Evolutionary conservation across 1,140 invertebrate genomes (phyloP).

Genomic region (Pollicipes pollicipes): DNA sequence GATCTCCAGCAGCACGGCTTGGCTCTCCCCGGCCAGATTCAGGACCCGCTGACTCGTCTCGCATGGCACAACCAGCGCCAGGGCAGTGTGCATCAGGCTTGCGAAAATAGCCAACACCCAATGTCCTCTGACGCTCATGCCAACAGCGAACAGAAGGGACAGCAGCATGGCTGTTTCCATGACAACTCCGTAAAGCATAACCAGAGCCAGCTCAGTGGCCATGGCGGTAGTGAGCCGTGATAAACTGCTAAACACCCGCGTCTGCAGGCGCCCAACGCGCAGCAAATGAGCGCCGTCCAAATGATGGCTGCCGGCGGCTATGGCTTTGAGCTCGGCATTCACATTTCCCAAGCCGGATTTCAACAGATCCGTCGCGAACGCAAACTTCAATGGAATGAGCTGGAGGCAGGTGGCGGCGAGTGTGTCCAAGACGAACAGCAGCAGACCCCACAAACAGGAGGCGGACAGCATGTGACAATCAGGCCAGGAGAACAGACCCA

Average conservation of each 20-base stretch:
- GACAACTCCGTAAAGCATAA: too few species aligned
- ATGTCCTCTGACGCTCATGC: background rate
- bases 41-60: background rate
- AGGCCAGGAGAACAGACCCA: background rate
- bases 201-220: background rate
- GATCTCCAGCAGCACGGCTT: background rate
- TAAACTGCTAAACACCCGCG: background rate
- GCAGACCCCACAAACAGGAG: background rate
- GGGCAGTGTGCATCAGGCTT: background rate
- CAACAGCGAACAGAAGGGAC: background rate
- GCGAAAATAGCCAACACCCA: too few species aligned
- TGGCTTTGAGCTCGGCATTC: background rate
- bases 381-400: background rate
- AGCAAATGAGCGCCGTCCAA: background rate
- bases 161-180: background rate
- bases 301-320: conserved; percentile 26
- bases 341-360: background rate
- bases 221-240: background rate
- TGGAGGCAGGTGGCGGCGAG: too few species aligned
- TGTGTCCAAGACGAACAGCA: too few species aligned
- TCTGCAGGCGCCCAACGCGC: background rate
- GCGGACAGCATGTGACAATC: background rate
- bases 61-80: background rate
- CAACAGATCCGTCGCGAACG: background rate
- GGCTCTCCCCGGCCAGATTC: too few species aligned